phyloP scores from a whole-genome alignment of 2,888 invertebrate genomes.

The Drosophila silvestris region DNA sequence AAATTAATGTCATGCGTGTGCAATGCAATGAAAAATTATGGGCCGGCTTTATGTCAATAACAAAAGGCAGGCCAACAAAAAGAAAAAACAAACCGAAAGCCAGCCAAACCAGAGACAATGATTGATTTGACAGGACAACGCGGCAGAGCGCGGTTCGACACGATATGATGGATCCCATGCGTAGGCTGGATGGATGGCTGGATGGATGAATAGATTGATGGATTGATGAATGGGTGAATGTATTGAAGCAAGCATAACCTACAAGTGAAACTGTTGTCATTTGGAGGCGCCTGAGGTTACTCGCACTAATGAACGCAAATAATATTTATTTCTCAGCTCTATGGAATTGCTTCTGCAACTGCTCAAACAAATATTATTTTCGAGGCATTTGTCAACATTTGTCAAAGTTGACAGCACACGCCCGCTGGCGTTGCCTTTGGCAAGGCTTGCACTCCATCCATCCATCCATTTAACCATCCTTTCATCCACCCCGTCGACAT shows the following conservation, averaged over 20 bases:
- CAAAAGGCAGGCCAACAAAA: conserved; percentile 57
- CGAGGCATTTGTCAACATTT: conserved; percentile 83
- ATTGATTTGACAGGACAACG: conserved; percentile 83
- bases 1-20: conserved; percentile 83
- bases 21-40: conserved; percentile 84
- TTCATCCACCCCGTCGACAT: conserved; percentile 46
- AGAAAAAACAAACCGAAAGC: conserved; percentile 6
- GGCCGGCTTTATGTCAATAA: conserved; percentile 83
- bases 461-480: conserved; percentile 30
- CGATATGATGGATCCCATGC: conserved; percentile 32
- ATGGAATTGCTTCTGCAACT: conserved; percentile 26
- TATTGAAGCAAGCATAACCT: conserved; percentile 20
- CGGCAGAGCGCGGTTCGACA: conserved; percentile 37
- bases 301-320: conserved; percentile 81
- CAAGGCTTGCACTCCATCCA: conserved; percentile 34
- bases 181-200: conserved; percentile 23
- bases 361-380: conserved; percentile 66
- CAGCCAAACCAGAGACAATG: conserved; percentile 74
- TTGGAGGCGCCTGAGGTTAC: conserved; percentile 55
- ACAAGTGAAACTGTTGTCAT: conserved; percentile 42
- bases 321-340: conserved; percentile 64
- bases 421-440: conserved; percentile 60
- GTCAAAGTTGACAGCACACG: conserved; percentile 82
- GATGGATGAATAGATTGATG: conserved; percentile 25
- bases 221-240: conserved; percentile 3